These are phyloP conservation scores for Ichneumoninae sp. DNA, from an alignment of 2,888 invertebrate genomes.

Conservation along the genomic window DNA sequence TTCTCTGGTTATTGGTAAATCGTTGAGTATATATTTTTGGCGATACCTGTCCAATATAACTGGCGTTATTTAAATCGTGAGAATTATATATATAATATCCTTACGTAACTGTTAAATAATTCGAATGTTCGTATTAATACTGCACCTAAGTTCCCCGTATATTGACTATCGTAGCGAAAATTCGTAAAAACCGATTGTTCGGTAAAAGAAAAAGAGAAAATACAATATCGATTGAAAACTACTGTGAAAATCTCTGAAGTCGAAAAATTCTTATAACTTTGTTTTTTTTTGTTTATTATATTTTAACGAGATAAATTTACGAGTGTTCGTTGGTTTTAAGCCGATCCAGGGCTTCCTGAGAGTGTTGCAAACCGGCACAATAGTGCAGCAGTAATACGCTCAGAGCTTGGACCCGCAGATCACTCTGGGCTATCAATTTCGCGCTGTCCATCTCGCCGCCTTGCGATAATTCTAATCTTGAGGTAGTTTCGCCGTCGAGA, in stretches of 20 bases:
- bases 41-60: constrained; percentile 33
- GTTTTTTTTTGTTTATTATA: constrained; percentile 23
- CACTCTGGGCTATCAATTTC: constrained; percentile 87
- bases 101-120: constrained; percentile 46
- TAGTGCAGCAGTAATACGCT: constrained; percentile 97
- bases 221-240: constrained; percentile 34
- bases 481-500: constrained; percentile 89
- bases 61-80: constrained; percentile 18
- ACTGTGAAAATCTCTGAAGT: constrained; percentile 34
- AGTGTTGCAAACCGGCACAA: constrained; percentile 96
- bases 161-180: constrained; percentile 64
- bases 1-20: constrained; percentile 49
- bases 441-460: constrained; percentile 76
- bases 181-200: constrained; percentile 17
- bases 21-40: constrained; percentile 54
- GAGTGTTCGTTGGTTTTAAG: constrained; percentile 66
- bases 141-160: constrained; percentile 36
- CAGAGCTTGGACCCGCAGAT: constrained; percentile 94
- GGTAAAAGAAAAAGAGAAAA: constrained; percentile 27
- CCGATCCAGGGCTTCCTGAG: constrained; percentile 85
- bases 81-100: constrained; percentile 17
- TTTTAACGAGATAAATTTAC: constrained; percentile 39
- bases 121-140: constrained; percentile 58
- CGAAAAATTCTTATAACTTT: constrained; percentile 36
- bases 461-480: constrained; percentile 82